These are phyloP conservation scores for Acrocera orbiculus DNA, from an alignment of 2,888 invertebrate species.

Conservation along the genomic window DNA sequence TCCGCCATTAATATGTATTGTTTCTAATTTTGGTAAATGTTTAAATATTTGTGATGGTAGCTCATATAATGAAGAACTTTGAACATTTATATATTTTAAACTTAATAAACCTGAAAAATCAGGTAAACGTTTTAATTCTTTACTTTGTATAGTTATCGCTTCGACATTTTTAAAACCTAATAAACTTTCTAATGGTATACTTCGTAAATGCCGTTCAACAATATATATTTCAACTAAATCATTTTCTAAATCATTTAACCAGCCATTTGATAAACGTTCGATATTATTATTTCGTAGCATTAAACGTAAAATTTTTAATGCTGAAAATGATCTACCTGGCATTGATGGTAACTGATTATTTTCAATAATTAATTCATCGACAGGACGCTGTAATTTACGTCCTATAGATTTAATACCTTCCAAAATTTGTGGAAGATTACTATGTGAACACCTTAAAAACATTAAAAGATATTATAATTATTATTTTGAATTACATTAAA, in stretches of 20 bases:
- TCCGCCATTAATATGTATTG: constrained; percentile 55
- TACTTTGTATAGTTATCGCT: constrained; percentile 68
- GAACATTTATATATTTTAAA: constrained; percentile 54
- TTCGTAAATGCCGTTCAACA: constrained; percentile 65
- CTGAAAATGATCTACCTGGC: constrained; percentile 65
- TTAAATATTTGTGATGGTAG: constrained; percentile 51
- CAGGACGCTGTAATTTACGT: constrained; percentile 30
- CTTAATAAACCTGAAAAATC: constrained; percentile 51
- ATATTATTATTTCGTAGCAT: constrained; percentile 72
- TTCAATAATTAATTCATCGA: constrained; percentile 74
- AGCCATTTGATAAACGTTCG: constrained; percentile 62
- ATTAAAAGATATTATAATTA: constrained; percentile 1
- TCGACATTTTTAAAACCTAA: constrained; percentile 55
- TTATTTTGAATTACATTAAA: background rate
- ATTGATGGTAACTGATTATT: constrained; percentile 71
- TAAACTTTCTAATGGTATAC: constrained; percentile 60
- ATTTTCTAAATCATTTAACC: constrained; percentile 61
- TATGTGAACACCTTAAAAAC: constrained; percentile 67
- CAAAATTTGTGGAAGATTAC: constrained; percentile 59
- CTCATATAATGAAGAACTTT: constrained; percentile 47
- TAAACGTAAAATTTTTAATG: constrained; percentile 53
- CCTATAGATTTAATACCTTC: constrained; percentile 55
- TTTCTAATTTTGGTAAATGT: constrained; percentile 53
- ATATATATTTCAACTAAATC: constrained; percentile 66
- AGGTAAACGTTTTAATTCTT: constrained; percentile 56